phyloP scores from a whole-genome alignment of 2,113 vertebrate genomes.

The Coryphaenoides rupestris region DNA sequence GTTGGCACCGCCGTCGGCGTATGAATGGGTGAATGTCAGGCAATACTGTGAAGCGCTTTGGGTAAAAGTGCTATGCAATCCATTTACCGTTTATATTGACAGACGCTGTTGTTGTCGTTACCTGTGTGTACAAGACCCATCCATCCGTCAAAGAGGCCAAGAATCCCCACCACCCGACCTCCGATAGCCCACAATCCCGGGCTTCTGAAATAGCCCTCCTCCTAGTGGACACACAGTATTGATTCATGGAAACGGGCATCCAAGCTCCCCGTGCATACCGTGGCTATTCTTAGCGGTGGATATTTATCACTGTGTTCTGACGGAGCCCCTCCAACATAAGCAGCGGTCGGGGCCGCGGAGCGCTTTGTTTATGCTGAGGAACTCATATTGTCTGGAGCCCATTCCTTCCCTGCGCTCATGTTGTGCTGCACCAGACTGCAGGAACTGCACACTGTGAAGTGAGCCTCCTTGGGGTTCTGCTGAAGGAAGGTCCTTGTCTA shows the following conservation, averaged over 20 bases:
- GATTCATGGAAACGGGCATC: constrained; percentile 24
- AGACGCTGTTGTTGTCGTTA: too few species aligned
- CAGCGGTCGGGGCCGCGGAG: constrained; percentile 26
- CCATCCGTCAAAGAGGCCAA: too few species aligned
- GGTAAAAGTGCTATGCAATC: too few species aligned
- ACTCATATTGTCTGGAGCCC: constrained; percentile 36
- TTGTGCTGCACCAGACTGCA: constrained; percentile 23
- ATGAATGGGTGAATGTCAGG: too few species aligned
- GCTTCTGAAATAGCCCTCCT: constrained; percentile 22
- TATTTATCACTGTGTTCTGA: constrained; percentile 49
- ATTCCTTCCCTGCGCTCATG: constrained; percentile 27
- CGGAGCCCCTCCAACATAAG: constrained; percentile 38
- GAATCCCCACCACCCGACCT: background rate
- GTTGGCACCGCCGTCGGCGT: too few species aligned
- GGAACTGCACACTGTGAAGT: constrained; percentile 7
- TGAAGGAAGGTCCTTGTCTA: too few species aligned
- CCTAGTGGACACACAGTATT: constrained; percentile 18
- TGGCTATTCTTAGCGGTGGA: constrained; percentile 42
- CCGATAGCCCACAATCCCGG: constrained; percentile 7
- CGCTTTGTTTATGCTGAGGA: constrained; percentile 29
- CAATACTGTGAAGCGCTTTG: too few species aligned
- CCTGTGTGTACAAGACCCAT: too few species aligned
- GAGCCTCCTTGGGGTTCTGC: constrained; percentile 12
- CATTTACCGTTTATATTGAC: too few species aligned
- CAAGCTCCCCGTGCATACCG: constrained; percentile 22